Conservation (phyloP, 2,797 vertebrate genomes). For the Artibeus jamaicensis region DNA sequence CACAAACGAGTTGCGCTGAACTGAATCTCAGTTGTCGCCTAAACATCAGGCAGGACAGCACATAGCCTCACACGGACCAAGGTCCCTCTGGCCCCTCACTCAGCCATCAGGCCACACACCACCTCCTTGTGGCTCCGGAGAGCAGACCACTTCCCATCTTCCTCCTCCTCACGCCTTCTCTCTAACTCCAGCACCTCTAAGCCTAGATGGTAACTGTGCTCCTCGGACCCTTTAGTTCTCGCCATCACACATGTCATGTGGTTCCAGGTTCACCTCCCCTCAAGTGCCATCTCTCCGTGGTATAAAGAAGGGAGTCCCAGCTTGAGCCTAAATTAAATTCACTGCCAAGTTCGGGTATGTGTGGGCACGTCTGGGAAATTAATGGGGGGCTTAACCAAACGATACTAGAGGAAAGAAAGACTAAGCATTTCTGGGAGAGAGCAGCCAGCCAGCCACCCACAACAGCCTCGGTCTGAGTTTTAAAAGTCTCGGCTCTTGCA, state of each 20-base stretch:
- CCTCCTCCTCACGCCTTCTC: not conserved
- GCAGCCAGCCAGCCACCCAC: not conserved
- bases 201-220: not conserved
- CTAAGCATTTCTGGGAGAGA: not conserved
- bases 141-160: not conserved
- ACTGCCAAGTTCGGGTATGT: not conserved
- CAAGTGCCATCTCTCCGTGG: not conserved
- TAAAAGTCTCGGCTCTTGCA: not conserved
- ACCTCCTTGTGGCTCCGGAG: not conserved
- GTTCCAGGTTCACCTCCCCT: not conserved
- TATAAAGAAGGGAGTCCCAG: not conserved
- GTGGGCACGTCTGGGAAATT: not conserved
- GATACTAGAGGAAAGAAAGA: not conserved
- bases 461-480: not conserved
- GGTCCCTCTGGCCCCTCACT: not conserved
- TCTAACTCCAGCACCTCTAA: not conserved
- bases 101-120: not conserved
- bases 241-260: no score
- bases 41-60: not conserved
- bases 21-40: not conserved
- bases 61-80: not conserved
- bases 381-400: not conserved
- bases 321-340: not conserved
- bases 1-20: slow-evolving; percentile 16
- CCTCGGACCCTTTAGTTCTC: not conserved